A percentile compares a stretch with the other conserved stretches of the same genome.
Evolutionary conservation across 2,113 vertebrate genomes (phyloP).

Genomic region (Helogale parvula): DNA sequence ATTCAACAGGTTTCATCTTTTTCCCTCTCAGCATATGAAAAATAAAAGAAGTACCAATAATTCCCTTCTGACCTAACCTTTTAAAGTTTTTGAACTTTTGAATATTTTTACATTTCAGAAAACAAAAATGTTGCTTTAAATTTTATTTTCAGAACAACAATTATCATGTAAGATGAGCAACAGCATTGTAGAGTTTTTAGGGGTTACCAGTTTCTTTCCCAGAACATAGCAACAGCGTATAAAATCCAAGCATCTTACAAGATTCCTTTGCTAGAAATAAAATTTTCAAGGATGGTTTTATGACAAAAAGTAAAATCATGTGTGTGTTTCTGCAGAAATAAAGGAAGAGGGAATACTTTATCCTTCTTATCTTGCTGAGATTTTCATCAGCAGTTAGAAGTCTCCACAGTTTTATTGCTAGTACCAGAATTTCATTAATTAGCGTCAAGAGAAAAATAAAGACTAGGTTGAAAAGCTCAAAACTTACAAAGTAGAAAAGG

Average conservation of each 20-base stretch:
- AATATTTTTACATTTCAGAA: constrained; percentile 28
- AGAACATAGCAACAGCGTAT: background rate
- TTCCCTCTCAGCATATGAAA: background rate
- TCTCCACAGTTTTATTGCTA: constrained; percentile 31
- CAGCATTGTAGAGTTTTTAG: background rate
- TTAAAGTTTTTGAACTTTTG: constrained; percentile 1
- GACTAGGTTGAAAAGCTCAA: constrained; percentile 38
- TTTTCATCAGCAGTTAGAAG: constrained; percentile 59
- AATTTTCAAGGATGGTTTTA: constrained; percentile 56
- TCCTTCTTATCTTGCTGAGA: constrained; percentile 46
- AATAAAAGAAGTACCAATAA: constrained; percentile 7
- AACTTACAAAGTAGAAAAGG: constrained; percentile 32
- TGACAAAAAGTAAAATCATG: constrained; percentile 51
- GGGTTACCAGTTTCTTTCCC: background rate
- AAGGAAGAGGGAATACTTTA: constrained; percentile 47
- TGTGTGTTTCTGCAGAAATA: constrained; percentile 15
- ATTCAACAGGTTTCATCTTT: background rate
- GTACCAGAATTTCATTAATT: constrained; percentile 58
- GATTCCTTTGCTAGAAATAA: constrained; percentile 62
- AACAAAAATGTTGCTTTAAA: constrained; percentile 24
- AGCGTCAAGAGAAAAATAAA: constrained; percentile 66
- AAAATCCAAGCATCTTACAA: constrained; percentile 6
- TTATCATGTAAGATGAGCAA: constrained; percentile 30
- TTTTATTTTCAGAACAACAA: constrained; percentile 55
- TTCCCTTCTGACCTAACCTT: background rate